A percentile compares a stretch with the other conserved stretches of the same genome.
Evolutionary conservation across 2,113 vertebrate species (phyloP).

Genomic region (Chauna torquata): DNA sequence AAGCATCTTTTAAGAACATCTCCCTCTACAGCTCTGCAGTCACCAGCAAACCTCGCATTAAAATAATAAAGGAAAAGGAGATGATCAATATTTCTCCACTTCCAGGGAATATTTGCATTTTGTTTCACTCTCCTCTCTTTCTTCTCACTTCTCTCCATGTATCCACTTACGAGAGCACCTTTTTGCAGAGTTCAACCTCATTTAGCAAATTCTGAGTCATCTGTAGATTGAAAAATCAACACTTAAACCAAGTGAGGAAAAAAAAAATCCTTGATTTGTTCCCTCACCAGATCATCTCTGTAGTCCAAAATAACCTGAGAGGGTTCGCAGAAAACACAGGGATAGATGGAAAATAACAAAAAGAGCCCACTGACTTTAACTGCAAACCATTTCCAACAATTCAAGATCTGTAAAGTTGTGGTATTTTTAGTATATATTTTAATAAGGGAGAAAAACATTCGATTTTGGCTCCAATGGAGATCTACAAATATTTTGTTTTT

Average conservation of each 20-base stretch:
- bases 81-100: not conserved
- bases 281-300: not conserved
- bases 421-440: constrained; percentile 64
- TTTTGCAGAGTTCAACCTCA: not conserved
- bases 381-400: constrained; percentile 64
- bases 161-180: not conserved
- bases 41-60: not conserved
- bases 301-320: constrained; percentile 11
- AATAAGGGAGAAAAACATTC: constrained; percentile 62
- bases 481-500: not conserved
- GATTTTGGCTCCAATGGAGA: constrained; percentile 36
- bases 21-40: not conserved
- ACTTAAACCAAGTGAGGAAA: not conserved
- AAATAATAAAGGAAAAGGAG: not conserved
- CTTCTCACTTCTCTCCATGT: not conserved
- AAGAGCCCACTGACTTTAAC: constrained; percentile 59
- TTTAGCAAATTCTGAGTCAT: not conserved
- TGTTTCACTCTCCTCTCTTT: not conserved
- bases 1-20: not conserved
- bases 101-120: not conserved
- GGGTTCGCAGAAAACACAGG: constrained; percentile 33
- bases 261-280: not conserved
- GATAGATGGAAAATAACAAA: constrained; percentile 47
- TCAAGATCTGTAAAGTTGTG: constrained; percentile 53
- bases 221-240: constrained; percentile 15